A percentile compares a stretch with the other conserved stretches of the same genome.
Conservation (phyloP, 64 coral and sea anemone species). For the Montipora cactus region DNA sequence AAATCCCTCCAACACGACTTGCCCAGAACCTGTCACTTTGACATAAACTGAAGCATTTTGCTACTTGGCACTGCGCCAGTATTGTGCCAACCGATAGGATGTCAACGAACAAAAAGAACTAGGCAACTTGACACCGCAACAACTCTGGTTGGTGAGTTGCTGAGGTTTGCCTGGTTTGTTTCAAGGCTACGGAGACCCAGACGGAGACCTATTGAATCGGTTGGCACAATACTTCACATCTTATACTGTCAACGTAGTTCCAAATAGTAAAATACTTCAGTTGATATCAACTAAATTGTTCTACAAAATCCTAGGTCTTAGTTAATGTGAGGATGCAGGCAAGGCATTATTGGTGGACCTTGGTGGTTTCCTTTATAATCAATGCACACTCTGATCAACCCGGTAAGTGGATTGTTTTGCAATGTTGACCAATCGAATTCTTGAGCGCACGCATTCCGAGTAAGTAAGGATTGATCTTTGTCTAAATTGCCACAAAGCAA, state of each 20-base stretch:
- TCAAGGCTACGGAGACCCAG: too few species aligned
- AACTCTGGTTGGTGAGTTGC: neutral
- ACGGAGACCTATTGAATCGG: too few species aligned
- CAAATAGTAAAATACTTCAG: neutral
- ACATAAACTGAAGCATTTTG: slow-evolving; percentile 21
- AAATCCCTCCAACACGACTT: neutral
- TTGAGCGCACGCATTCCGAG: neutral
- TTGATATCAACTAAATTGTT: neutral
- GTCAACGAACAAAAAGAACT: slow-evolving; percentile 39
- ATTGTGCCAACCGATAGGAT: slow-evolving; percentile 29
- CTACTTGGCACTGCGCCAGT: slow-evolving; percentile 44
- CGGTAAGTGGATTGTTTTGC: slow-evolving; percentile 55
- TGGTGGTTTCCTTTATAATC: slow-evolving; percentile 7
- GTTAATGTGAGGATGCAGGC: slow-evolving; percentile 35
- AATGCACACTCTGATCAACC: slow-evolving; percentile 32
- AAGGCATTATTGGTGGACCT: slow-evolving; percentile 25
- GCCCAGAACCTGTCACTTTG: neutral
- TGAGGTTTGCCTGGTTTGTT: too few species aligned
- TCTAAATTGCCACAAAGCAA: neutral
- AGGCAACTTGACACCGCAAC: slow-evolving; percentile 45
- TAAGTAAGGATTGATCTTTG: slow-evolving; percentile 21
- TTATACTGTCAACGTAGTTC: neutral
- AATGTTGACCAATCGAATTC: neutral
- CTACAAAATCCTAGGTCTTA: neutral
- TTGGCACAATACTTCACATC: too few species aligned